phyloP scores from a whole-genome alignment of 2,797 vertebrate species.

The Myotis pilosus region DNA sequence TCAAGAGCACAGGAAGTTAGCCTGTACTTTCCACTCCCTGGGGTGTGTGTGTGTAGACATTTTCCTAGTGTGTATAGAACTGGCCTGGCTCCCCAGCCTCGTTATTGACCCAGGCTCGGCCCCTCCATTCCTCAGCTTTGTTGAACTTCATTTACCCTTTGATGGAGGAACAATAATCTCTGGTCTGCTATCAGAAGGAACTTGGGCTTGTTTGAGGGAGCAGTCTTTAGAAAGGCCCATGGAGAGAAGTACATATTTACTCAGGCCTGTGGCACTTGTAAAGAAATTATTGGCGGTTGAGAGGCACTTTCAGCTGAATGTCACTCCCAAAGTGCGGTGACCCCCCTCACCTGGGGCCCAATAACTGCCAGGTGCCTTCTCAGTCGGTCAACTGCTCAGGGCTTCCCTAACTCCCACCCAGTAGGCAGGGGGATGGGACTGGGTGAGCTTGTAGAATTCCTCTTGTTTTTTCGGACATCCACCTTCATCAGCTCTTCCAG shows the following conservation, averaged over 20 bases:
- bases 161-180: slow-evolving; percentile 64
- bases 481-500: background rate
- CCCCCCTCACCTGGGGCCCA: slow-evolving; percentile 52
- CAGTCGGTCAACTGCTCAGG: background rate
- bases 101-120: background rate
- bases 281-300: slow-evolving; percentile 65
- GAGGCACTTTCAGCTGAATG: slow-evolving; percentile 40
- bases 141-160: slow-evolving; percentile 70
- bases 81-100: background rate
- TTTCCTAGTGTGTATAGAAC: background rate
- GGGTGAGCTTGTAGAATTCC: background rate
- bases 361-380: slow-evolving; percentile 53
- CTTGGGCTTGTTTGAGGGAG: slow-evolving; percentile 66
- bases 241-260: slow-evolving; percentile 65
- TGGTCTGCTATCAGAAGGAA: slow-evolving; percentile 61
- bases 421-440: no score
- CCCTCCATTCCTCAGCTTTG: slow-evolving; percentile 65
- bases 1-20: background rate
- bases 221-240: slow-evolving; percentile 54
- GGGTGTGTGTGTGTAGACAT: background rate
- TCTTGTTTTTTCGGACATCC: background rate
- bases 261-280: slow-evolving; percentile 55
- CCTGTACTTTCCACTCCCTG: background rate
- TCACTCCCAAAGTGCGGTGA: slow-evolving; percentile 31
- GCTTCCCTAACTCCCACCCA: background rate